Base-by-base conservation (phyloP, 1,140 invertebrate species). In the Diploscapter pachys region DNA sequence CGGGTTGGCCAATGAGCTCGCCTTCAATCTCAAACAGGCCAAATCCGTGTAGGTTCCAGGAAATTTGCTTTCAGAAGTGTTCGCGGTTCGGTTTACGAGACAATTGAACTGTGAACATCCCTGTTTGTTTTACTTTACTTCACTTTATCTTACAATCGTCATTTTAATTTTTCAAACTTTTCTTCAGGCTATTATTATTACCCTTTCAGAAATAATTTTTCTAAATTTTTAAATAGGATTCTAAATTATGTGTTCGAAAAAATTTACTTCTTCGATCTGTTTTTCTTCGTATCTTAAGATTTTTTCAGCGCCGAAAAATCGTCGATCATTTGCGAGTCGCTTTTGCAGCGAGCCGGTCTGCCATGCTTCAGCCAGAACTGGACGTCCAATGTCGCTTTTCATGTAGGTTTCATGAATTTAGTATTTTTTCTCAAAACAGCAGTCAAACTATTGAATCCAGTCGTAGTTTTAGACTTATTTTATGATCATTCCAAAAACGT, bases 281-380 rank as follows among this genome's bases (percentile, higher is more conserved):
- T 74, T 57, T 13, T 54, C 11, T 50, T 52, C 11, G n/a, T 61
- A 4, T 63, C 66, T n/a, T 50, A 11, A 3, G 61, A 56, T 3
- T 52, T 69, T 31, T 31, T 31, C 31, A 31, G 31, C 31, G 31
- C 31, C 31, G 31, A 31, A 31, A 31, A 31, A 31, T 31, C 31
- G 31, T 31, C 31, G 31, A 31, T 31, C 31, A 31, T 31, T 31
- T 31, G 31, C 31, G 31, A 31, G 31, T 31, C 31, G 0, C 31
- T 31, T 31, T 31, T 31, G 31, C 31, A 31, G 31, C 31, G 31
- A 31, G 31, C 31, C 5, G 73, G 73, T 4, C 13, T 74, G 2
- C 63, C 64, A 11, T 69, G 73, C 57, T 69, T 50, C 57, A 63
- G 57, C 48, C 73, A 74, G 48, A 69, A 74, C 55, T 74, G 73